Conservation (phyloP, 2,797 vertebrate genomes). For the Morelia viridis region DNA sequence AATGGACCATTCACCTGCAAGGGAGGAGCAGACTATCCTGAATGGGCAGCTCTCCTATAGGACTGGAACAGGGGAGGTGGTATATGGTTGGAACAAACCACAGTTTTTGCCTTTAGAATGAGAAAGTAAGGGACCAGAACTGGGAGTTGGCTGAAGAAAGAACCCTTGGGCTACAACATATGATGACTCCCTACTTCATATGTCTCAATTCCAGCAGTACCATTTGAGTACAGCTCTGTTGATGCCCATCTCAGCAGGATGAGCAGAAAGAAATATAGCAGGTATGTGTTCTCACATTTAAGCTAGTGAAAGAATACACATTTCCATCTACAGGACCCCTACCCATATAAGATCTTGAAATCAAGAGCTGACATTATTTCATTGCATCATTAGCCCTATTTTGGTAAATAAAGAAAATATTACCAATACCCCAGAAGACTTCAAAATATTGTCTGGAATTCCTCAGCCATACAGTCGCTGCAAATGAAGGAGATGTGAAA, state of each 20-base stretch:
- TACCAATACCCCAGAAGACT: background rate
- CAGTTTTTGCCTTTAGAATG: background rate
- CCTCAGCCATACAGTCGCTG: background rate
- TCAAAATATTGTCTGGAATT: background rate
- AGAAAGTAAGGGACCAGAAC: background rate
- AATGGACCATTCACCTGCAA: conserved; percentile 46
- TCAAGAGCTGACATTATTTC: background rate
- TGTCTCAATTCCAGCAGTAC: background rate
- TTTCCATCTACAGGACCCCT: background rate
- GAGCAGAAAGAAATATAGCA: background rate
- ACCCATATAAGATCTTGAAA: background rate
- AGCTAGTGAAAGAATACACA: background rate
- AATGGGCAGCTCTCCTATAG: conserved; percentile 45
- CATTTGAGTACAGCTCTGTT: background rate
- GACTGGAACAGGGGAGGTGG: background rate
- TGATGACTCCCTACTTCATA: background rate
- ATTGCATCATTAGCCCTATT: background rate
- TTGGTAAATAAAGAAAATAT: background rate
- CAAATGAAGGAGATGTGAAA: conserved; percentile 1
- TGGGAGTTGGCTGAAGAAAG: background rate
- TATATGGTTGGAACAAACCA: background rate
- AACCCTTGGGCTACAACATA: background rate
- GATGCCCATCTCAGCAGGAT: background rate
- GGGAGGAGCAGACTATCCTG: background rate
- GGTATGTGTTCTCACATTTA: background rate